Conservation (phyloP, 2,113 vertebrate species). For the Platysternon megacephalum region DNA sequence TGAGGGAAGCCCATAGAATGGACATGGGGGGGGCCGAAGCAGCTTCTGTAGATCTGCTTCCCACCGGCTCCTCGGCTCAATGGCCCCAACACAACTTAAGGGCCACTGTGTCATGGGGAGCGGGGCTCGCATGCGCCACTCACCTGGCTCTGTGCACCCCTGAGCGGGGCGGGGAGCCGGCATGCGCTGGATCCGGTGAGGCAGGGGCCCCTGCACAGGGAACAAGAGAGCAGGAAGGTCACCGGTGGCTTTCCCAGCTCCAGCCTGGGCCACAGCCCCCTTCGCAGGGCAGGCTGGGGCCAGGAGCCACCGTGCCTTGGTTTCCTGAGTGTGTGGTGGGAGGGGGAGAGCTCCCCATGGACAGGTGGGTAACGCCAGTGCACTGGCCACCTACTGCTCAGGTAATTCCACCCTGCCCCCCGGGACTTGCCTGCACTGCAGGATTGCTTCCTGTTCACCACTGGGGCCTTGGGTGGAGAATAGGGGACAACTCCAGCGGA, state of each 20-base stretch:
- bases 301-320: background rate
- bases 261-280: background rate
- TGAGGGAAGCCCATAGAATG: background rate
- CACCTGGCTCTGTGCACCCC: conserved; percentile 76
- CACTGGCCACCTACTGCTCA: no score
- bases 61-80: background rate
- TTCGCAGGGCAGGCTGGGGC: background rate
- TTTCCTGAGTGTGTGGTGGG: background rate
- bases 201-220: conserved; percentile 66
- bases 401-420: no score
- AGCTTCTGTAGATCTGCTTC: background rate
- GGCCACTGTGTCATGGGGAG: accelerated
- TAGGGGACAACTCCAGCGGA: no score
- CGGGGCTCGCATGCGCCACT: accelerated
- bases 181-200: conserved; percentile 75
- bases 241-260: background rate
- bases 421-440: no score
- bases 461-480: no score
- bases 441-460: no score
- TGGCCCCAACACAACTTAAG: accelerated
- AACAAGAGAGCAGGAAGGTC: background rate
- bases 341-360: background rate
- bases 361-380: background rate
- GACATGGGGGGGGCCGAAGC: background rate
- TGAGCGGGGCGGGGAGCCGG: conserved; percentile 54